Conservation (phyloP, 2,888 invertebrate genomes). For the Choristoneura rosaceana region DNA sequence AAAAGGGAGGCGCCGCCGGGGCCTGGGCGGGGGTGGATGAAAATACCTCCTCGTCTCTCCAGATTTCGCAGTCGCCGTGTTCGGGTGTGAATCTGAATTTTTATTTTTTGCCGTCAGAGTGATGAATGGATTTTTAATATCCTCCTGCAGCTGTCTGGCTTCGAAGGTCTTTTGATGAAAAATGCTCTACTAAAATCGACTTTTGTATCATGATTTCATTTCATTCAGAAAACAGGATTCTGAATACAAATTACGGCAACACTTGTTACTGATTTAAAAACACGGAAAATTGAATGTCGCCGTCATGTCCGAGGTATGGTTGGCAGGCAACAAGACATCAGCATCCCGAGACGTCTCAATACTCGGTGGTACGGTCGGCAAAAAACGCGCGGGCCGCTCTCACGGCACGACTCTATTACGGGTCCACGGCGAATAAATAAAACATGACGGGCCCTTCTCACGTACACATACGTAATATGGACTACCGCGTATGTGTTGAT, state of each 20-base stretch:
- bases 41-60: slow-evolving; percentile 79
- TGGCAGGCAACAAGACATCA: slow-evolving; percentile 82
- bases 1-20: slow-evolving; percentile 73
- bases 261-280: slow-evolving; percentile 50
- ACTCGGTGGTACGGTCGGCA: slow-evolving; percentile 73
- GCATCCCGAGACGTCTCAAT: slow-evolving; percentile 84
- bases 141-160: slow-evolving; percentile 74
- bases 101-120: slow-evolving; percentile 76
- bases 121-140: slow-evolving; percentile 83
- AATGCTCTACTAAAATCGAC: slow-evolving; percentile 53
- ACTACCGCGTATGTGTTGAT: slow-evolving; percentile 64
- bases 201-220: slow-evolving; percentile 20
- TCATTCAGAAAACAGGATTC: neutral
- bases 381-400: slow-evolving; percentile 82
- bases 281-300: slow-evolving; percentile 74
- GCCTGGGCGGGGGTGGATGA: slow-evolving; percentile 56
- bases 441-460: slow-evolving; percentile 85
- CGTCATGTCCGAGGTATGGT: slow-evolving; percentile 75
- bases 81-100: slow-evolving; percentile 81
- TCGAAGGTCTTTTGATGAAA: slow-evolving; percentile 64
- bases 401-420: slow-evolving; percentile 85
- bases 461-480: slow-evolving; percentile 68
- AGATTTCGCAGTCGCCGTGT: slow-evolving; percentile 78
- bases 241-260: neutral
- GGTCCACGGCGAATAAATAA: slow-evolving; percentile 83